Percentiles rank a stretch among this genome's conserved stretches.
These are phyloP conservation scores for Perithous albicinctus DNA, from an alignment of 2,888 invertebrate genomes.

Conservation along the genomic window DNA sequence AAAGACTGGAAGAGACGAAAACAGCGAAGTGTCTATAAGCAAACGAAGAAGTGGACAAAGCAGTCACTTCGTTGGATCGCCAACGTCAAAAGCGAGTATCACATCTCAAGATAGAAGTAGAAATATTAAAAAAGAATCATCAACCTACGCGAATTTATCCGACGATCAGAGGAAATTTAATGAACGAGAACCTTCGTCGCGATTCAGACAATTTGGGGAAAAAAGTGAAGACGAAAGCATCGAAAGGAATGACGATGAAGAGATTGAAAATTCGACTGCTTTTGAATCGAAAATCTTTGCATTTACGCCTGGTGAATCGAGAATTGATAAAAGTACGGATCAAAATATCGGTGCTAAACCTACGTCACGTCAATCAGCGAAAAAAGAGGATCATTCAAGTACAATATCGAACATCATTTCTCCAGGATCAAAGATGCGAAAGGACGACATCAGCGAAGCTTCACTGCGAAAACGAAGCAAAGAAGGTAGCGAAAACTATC, in stretches of 20 bases:
- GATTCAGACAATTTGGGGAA: neutral
- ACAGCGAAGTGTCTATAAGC: neutral
- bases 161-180: neutral
- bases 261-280: neutral
- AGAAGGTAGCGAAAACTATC: neutral
- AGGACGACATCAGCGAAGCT: neutral
- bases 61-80: neutral
- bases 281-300: neutral
- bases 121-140: neutral
- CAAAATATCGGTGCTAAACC: no score
- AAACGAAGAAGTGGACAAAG: neutral
- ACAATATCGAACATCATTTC: neutral
- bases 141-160: neutral
- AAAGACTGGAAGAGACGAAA: neutral
- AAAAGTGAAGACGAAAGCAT: neutral
- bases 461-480: neutral
- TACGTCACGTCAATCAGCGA: no score
- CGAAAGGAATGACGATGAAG: neutral
- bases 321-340: no score
- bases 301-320: no score
- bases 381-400: no score
- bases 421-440: neutral
- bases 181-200: neutral
- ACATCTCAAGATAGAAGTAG: slow-evolving; percentile 8
- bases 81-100: neutral